Percentiles rank a stretch among this genome's conserved stretches.
These are phyloP conservation scores for Delphinus delphis DNA, from an alignment of 2,113 vertebrate species.

Conservation along the genomic window DNA sequence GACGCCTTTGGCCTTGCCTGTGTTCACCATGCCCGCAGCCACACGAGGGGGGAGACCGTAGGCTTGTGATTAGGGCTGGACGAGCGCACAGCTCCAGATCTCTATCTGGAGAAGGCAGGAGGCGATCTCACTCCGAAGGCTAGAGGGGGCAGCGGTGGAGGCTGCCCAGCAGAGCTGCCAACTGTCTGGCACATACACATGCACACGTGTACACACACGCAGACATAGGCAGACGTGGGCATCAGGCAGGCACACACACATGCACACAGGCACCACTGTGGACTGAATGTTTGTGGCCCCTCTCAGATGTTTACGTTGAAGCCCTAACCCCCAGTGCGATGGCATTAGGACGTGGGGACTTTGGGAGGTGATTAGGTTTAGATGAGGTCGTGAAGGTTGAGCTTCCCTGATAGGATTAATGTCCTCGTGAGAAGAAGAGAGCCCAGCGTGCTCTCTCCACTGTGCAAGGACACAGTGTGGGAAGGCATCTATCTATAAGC, in stretches of 20 bases:
- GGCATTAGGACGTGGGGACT: neutral
- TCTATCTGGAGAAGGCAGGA: neutral
- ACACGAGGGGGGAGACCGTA: neutral
- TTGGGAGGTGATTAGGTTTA: neutral
- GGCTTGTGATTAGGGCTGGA: neutral
- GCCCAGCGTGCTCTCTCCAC: neutral
- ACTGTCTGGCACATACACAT: no score
- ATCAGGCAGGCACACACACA: neutral
- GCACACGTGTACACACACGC: no score
- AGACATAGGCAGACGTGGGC: neutral
- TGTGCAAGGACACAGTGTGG: neutral
- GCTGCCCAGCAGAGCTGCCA: neutral
- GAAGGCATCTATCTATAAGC: neutral
- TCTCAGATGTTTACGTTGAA: neutral
- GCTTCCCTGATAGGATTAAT: neutral
- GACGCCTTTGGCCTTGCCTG: neutral
- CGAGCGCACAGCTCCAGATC: neutral
- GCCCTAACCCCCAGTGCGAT: neutral
- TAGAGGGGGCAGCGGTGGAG: neutral
- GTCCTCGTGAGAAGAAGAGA: neutral
- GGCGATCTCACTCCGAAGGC: neutral
- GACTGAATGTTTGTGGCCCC: neutral
- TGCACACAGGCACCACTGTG: neutral
- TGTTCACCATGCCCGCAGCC: neutral
- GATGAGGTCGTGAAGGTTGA: neutral